Conservation (phyloP, 2,888 invertebrate genomes). For the Brenthis daphne region DNA sequence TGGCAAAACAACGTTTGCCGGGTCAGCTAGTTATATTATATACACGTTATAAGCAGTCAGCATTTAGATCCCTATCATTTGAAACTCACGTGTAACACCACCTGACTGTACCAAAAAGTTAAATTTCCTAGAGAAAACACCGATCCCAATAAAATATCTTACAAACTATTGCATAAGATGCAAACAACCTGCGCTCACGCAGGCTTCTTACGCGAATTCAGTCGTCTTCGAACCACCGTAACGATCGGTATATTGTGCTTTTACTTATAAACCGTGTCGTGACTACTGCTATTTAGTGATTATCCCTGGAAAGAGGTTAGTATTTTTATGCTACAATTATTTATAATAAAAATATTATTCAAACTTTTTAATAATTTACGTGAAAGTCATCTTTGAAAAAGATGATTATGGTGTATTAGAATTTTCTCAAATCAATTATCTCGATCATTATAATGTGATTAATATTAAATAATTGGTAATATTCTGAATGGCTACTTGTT, state of each 20-base stretch:
- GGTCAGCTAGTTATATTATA: too few relatives aligned
- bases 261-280: neutral
- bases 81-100: too few relatives aligned
- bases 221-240: conserved; percentile 46
- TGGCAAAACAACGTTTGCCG: too few relatives aligned
- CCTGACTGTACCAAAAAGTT: neutral
- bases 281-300: conserved; percentile 3
- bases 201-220: conserved; percentile 43
- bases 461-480: neutral
- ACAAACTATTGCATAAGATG: conserved; percentile 30
- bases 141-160: conserved; percentile 27
- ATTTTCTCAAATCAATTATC: too few relatives aligned
- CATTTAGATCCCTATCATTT: too few relatives aligned
- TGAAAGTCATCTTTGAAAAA: too few relatives aligned
- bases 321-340: neutral
- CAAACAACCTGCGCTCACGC: conserved; percentile 41
- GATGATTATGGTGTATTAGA: too few relatives aligned
- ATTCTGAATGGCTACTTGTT: neutral
- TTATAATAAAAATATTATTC: neutral
- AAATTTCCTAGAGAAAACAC: conserved; percentile 15
- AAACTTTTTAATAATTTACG: too few relatives aligned
- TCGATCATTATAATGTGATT: too few relatives aligned
- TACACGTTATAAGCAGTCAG: too few relatives aligned
- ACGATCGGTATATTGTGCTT: conserved; percentile 17
- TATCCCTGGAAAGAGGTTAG: neutral